Evolutionary conservation across 2,888 invertebrate species (phyloP).

Genomic region (Epinotia brunnichana): DNA sequence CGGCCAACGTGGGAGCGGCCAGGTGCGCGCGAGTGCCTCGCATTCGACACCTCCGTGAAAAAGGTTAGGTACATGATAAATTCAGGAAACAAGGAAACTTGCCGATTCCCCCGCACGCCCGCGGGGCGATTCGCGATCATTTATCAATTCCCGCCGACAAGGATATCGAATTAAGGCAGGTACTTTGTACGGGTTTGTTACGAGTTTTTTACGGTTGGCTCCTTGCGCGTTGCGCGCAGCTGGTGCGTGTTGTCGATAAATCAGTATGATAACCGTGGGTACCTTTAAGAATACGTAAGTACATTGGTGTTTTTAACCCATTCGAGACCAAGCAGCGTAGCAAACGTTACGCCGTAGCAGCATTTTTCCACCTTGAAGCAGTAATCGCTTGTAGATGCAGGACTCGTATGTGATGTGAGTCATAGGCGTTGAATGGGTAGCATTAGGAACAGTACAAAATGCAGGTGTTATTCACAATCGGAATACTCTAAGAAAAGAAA

Average conservation of each 20-base stretch:
- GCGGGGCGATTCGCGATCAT: conserved; percentile 45
- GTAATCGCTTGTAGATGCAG: no score
- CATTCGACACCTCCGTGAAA: conserved; percentile 54
- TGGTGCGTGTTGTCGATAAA: conserved; percentile 32
- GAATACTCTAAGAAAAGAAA: no score
- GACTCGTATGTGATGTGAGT: no score
- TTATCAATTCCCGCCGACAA: conserved; percentile 46
- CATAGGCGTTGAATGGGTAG: no score
- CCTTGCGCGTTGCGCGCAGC: conserved; percentile 27
- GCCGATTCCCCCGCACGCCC: conserved; percentile 35
- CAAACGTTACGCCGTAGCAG: no score
- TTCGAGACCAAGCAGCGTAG: no score
- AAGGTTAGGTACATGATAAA: conserved; percentile 64
- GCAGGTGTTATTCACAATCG: no score
- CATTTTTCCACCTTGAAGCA: no score
- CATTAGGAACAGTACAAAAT: no score
- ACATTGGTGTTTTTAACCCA: conserved; percentile 3
- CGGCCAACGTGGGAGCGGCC: conserved; percentile 64
- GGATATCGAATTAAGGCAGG: conserved; percentile 47
- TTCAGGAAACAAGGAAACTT: conserved; percentile 54
- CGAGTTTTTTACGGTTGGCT: conserved; percentile 43
- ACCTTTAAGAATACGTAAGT: neutral
- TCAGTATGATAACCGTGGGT: conserved; percentile 21
- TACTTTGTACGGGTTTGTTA: conserved; percentile 43
- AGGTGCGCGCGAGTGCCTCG: conserved; percentile 58